Evolutionary conservation across 2,797 vertebrate genomes (phyloP).

Genomic region (Trichosurus vulpecula): DNA sequence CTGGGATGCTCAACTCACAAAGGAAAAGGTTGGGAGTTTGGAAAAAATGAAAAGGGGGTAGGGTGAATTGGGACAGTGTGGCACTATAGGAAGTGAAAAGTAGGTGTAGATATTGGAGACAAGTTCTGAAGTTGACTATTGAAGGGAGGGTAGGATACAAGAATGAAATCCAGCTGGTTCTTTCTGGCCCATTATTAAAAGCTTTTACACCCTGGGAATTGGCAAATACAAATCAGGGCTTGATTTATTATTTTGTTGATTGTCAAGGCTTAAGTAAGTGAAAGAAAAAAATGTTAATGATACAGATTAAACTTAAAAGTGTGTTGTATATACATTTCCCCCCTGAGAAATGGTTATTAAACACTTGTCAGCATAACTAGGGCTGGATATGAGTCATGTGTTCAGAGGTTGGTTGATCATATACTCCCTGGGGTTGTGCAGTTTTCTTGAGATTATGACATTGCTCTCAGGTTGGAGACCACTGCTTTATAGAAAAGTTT

Average conservation of each 20-base stretch:
- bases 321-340: not conserved
- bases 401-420: not conserved
- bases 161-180: not conserved
- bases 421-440: not conserved
- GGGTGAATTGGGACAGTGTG: not conserved
- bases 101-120: not conserved
- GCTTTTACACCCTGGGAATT: not conserved
- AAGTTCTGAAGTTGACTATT: not conserved
- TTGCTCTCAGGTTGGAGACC: not conserved
- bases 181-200: not conserved
- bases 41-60: not conserved
- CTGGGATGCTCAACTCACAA: not conserved
- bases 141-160: not conserved
- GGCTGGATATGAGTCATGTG: not conserved
- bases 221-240: not conserved
- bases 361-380: not conserved
- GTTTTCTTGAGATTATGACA: not conserved
- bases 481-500: not conserved
- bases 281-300: not conserved
- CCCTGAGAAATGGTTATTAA: not conserved
- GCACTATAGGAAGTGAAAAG: not conserved
- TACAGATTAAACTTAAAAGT: not conserved
- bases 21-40: not conserved
- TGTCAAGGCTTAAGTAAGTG: not conserved
- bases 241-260: not conserved